A percentile compares a stretch with the other conserved stretches of the same genome.
Evolutionary conservation across 2,113 vertebrate species (phyloP).

Genomic region (Passer domesticus): DNA sequence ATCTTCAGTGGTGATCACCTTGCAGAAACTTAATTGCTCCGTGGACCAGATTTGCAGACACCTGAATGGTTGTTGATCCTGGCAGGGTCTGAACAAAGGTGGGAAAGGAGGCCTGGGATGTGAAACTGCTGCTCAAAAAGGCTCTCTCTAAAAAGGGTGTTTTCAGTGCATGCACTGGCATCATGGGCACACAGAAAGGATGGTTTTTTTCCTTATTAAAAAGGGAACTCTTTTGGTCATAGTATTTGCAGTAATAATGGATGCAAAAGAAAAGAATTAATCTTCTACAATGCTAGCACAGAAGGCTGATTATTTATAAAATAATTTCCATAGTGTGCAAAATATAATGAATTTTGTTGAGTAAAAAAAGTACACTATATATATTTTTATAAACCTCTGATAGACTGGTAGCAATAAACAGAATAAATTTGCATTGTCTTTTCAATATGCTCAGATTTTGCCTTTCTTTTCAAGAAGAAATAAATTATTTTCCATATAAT

Average conservation of each 20-base stretch:
- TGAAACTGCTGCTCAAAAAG: not conserved
- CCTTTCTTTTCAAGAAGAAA: not conserved
- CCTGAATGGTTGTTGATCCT: not conserved
- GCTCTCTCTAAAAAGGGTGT: not conserved
- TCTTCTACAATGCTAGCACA: not conserved
- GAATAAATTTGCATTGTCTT: conserved; percentile 4
- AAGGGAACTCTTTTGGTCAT: not conserved
- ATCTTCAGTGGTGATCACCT: not conserved
- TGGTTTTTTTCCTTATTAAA: not conserved
- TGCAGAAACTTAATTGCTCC: not conserved
- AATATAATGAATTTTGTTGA: not conserved
- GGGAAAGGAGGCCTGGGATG: not conserved
- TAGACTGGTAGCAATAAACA: not conserved
- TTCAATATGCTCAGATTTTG: not conserved
- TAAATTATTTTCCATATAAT: not conserved
- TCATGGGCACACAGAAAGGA: not conserved
- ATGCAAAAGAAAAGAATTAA: not conserved
- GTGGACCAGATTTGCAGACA: not conserved
- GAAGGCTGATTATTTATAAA: not conserved
- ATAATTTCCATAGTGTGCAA: not conserved
- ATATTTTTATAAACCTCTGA: not conserved
- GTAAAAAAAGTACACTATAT: not conserved
- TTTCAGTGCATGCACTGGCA: not conserved
- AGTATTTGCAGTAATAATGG: not conserved
- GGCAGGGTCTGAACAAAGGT: not conserved